phyloP scores from a whole-genome alignment of 2,888 invertebrate species.

The Plebejus argus region DNA sequence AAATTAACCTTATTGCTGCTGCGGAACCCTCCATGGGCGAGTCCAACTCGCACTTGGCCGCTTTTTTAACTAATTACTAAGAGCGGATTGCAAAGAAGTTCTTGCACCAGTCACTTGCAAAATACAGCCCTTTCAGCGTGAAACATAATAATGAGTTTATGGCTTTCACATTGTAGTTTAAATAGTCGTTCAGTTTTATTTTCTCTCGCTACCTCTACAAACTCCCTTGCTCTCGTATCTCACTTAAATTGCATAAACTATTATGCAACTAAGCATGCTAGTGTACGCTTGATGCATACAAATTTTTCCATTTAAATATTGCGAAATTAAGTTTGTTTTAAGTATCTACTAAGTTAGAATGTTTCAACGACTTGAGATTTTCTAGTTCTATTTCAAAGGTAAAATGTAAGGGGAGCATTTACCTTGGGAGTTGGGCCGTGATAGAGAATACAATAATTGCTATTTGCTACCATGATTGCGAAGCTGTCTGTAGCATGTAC shows the following conservation, averaged over 20 bases:
- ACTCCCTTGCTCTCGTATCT: not conserved
- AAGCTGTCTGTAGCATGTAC: too few relatives aligned
- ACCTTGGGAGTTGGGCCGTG: too few relatives aligned
- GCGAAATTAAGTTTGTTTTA: not conserved
- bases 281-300: not conserved
- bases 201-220: not conserved
- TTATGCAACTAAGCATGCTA: slow-evolving; percentile 1
- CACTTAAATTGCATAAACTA: slow-evolving; percentile 4
- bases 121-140: not conserved
- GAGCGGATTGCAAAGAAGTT: not conserved
- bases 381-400: not conserved
- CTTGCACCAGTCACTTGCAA: not conserved
- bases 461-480: too few relatives aligned
- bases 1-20: too few relatives aligned
- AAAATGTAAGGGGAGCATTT: not conserved
- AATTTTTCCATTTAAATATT: not conserved
- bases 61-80: not conserved
- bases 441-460: too few relatives aligned
- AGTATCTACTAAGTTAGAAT: not conserved
- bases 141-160: slow-evolving; percentile 15
- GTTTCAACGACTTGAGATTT: not conserved
- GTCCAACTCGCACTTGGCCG: too few relatives aligned
- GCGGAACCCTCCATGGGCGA: too few relatives aligned
- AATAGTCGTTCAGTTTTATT: not conserved
- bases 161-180: not conserved